Evolutionary conservation across 35 echinoderm and acorn worm species (phyloP).

Genomic region (Diadema setosum): DNA sequence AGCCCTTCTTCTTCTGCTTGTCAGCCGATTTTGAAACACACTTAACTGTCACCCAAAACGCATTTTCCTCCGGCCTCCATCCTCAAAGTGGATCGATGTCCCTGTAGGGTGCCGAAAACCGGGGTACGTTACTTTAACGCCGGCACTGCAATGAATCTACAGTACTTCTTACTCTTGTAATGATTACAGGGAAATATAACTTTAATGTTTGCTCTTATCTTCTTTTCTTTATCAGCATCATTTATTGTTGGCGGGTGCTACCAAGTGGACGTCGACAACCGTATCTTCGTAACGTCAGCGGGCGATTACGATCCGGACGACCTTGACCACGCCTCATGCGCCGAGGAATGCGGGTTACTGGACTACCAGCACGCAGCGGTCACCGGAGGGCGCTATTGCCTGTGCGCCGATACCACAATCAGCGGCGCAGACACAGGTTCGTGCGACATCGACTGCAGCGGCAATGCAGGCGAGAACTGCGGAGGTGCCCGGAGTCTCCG

Average conservation of each 20-base stretch:
- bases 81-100: no score
- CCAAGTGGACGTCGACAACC: not conserved
- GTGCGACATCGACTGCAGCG: not conserved
- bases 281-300: not conserved
- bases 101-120: no score
- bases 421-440: not conserved
- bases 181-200: no score
- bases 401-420: not conserved
- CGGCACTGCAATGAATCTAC: no score
- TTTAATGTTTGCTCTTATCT: not conserved
- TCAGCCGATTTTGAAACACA: no score
- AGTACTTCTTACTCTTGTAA: no score
- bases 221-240: not conserved
- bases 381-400: not conserved
- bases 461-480: not conserved
- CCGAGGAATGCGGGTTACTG: not conserved
- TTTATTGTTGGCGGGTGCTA: not conserved
- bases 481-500: not conserved
- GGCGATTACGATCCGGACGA: conserved; percentile 3
- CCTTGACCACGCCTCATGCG: not conserved
- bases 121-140: no score
- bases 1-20: no score
- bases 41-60: no score
- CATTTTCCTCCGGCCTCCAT: no score
- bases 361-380: conserved; percentile 1